Evolutionary conservation across 2,797 vertebrate species (phyloP).

Genomic region (Hydrolagus colliei): DNA sequence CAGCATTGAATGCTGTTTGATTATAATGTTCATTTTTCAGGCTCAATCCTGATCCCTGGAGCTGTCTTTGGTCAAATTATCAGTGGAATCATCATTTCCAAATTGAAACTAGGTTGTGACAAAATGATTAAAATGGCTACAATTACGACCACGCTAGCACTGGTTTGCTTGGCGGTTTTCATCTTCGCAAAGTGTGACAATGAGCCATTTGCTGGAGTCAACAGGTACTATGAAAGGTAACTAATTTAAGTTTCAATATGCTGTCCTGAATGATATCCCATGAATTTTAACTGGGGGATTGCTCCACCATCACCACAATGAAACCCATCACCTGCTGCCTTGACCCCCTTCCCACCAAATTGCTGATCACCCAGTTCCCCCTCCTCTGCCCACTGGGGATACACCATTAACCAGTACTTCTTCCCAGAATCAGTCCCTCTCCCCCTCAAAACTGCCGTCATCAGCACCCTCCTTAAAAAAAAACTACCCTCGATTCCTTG

Average conservation of each 20-base stretch:
- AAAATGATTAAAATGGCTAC: conserved; percentile 54
- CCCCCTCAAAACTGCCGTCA: too few relatives aligned
- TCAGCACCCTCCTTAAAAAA: too few relatives aligned
- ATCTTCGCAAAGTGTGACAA: conserved; percentile 58
- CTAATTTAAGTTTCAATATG: conserved; percentile 35
- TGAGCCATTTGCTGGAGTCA: conserved; percentile 61
- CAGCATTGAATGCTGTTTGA: background rate
- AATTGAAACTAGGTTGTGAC: conserved; percentile 58
- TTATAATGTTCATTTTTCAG: conserved; percentile 45
- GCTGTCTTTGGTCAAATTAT: conserved; percentile 66
- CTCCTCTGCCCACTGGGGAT: too few relatives aligned
- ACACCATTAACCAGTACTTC: too few relatives aligned
- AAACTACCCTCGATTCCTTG: too few relatives aligned
- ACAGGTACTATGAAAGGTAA: conserved; percentile 62
- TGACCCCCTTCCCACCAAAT: too few relatives aligned
- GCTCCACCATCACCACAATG: too few relatives aligned
- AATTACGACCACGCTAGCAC: conserved; percentile 44
- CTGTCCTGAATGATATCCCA: background rate
- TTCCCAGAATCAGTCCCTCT: too few relatives aligned
- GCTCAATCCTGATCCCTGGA: conserved; percentile 61
- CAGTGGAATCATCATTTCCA: conserved; percentile 61
- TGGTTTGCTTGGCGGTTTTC: conserved; percentile 53
- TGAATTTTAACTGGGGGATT: too few relatives aligned
- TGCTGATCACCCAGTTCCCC: too few relatives aligned
- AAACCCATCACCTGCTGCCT: too few relatives aligned